These are phyloP conservation scores for Peromyscus melanophrys DNA, from an alignment of 2,797 vertebrate genomes.

Conservation along the genomic window DNA sequence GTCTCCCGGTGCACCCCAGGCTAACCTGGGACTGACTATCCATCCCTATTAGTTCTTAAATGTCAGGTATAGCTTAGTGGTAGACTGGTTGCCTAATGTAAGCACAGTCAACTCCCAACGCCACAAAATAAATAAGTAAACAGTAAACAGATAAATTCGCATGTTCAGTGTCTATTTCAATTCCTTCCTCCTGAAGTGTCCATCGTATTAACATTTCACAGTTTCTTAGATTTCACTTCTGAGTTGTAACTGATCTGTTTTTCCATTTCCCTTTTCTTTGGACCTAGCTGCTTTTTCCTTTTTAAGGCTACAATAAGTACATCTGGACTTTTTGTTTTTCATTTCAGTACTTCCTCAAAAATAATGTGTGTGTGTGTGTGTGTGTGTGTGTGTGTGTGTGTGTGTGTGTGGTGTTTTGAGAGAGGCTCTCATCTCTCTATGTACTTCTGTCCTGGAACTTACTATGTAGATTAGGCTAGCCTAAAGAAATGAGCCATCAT, in stretches of 20 bases:
- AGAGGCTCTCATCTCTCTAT: not conserved
- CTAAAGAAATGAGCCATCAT: not conserved
- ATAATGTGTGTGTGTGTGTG: not conserved
- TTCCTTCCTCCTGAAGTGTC: not conserved
- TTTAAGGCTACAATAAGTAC: not conserved
- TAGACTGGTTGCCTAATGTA: not conserved
- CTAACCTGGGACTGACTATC: not conserved
- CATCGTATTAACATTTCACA: not conserved
- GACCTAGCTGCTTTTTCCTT: not conserved
- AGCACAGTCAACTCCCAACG: too few relatives aligned
- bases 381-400: too few relatives aligned
- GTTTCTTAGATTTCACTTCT: conserved; percentile 13
- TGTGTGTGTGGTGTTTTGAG: too few relatives aligned
- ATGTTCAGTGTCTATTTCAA: not conserved
- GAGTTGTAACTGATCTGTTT: not conserved
- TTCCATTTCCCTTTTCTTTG: conserved; percentile 30
- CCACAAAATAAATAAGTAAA: not conserved
- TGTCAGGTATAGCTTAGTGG: not conserved
- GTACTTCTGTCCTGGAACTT: not conserved
- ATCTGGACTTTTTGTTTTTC: not conserved
- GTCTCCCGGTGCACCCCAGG: not conserved
- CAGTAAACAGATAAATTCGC: not conserved
- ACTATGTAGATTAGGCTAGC: not conserved
- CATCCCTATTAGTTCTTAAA: not conserved
- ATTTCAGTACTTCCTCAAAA: conserved; percentile 50